A percentile compares a stretch with the other conserved stretches of the same genome.
Evolutionary conservation across 2,113 vertebrate species (phyloP).

Genomic region (Pachycephala philippinensis): DNA sequence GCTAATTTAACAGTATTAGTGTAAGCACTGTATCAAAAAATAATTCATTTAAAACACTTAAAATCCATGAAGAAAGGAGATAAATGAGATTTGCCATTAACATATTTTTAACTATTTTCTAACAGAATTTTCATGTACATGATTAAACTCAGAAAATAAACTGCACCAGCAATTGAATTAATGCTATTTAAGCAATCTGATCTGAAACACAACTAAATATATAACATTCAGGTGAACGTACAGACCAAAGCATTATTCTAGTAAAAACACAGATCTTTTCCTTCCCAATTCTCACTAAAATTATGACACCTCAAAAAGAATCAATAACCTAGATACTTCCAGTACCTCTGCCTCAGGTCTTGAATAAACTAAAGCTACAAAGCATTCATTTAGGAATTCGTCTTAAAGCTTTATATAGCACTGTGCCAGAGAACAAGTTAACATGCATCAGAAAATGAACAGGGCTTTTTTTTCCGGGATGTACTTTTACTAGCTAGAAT

Average conservation of each 20-base stretch:
- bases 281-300: background rate
- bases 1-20: background rate
- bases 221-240: accelerated
- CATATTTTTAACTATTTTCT: background rate
- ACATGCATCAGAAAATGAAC: background rate
- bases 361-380: background rate
- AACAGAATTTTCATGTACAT: background rate
- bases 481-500: background rate
- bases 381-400: background rate
- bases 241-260: background rate
- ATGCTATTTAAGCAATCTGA: background rate
- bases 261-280: background rate
- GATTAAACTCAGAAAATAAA: background rate
- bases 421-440: background rate
- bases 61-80: background rate
- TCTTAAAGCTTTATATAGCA: background rate
- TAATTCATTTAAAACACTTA: background rate
- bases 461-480: accelerated
- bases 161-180: background rate
- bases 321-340: background rate
- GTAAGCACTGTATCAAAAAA: background rate
- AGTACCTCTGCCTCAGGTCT: background rate
- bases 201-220: background rate
- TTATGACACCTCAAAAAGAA: background rate
- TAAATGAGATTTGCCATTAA: background rate